Percentiles rank a stretch among this genome's conserved stretches.
Evolutionary conservation across 1,140 invertebrate genomes (phyloP).

Genomic region (Cydia fagiglandana): DNA sequence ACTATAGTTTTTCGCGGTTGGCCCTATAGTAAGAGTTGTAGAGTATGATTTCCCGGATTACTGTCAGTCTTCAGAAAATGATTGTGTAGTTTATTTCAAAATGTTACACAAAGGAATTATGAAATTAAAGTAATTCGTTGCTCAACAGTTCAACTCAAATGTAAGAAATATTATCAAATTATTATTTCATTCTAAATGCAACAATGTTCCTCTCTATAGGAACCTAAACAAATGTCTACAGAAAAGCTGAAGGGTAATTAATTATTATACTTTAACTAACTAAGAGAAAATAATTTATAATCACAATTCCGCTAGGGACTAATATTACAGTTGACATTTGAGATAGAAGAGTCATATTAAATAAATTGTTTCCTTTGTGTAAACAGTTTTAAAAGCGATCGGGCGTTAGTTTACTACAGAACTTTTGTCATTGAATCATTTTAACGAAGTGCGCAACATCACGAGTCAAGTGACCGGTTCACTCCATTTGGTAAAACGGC

Average conservation of each 20-base stretch:
- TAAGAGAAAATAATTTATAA: background rate
- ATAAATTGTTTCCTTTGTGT: slow-evolving; percentile 1
- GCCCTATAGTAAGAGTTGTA: no score
- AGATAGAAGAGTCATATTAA: background rate
- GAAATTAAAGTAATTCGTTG: background rate
- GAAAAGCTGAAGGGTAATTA: background rate
- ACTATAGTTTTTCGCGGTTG: no score
- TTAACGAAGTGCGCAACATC: background rate
- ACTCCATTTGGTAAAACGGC: no score
- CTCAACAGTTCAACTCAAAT: background rate
- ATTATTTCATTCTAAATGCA: background rate
- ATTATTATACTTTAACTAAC: background rate
- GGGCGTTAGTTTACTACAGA: background rate
- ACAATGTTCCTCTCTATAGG: background rate
- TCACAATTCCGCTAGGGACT: background rate
- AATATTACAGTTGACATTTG: background rate
- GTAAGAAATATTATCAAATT: background rate
- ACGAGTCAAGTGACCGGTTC: no score
- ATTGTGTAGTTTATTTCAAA: no score
- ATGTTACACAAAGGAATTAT: no score
- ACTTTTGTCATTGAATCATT: background rate
- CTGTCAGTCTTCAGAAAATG: no score
- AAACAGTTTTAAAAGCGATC: background rate
- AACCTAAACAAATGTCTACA: background rate
- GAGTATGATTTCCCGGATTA: no score